Evolutionary conservation across 2,113 vertebrate species (phyloP).

Genomic region (Manacus vitellinus): DNA sequence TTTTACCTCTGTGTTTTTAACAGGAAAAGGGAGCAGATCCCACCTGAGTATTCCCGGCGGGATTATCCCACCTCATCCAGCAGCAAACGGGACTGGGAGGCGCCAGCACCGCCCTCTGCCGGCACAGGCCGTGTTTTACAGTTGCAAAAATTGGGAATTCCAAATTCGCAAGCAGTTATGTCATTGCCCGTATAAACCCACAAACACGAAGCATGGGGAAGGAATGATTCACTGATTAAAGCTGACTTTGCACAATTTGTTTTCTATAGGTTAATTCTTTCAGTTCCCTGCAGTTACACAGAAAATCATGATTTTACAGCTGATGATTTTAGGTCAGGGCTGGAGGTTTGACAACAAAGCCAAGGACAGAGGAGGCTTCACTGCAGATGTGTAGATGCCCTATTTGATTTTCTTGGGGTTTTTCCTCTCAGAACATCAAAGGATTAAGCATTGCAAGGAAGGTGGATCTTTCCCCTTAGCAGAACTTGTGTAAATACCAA

Average conservation of each 20-base stretch:
- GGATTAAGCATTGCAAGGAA: neutral
- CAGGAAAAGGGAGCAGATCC: neutral
- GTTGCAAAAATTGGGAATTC: fast-evolving
- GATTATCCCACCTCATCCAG: fast-evolving
- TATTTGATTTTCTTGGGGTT: too few relatives aligned
- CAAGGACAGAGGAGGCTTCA: neutral
- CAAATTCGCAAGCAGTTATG: fast-evolving
- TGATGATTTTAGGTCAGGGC: neutral
- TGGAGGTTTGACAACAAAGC: neutral
- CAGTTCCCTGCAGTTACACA: neutral
- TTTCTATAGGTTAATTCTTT: neutral
- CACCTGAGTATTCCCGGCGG: neutral
- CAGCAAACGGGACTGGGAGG: fast-evolving
- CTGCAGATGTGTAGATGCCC: neutral
- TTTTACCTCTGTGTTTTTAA: neutral
- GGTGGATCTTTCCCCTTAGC: neutral
- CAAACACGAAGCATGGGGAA: fast-evolving
- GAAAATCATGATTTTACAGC: fast-evolving
- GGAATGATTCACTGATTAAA: fast-evolving
- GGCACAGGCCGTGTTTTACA: neutral
- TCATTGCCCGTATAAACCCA: too few relatives aligned
- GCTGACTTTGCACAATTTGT: neutral
- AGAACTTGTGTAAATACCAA: neutral
- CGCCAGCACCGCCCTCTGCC: conserved; percentile 14
- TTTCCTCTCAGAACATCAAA: fast-evolving